Base-by-base conservation (phyloP, 2,797 vertebrate genomes). In the Sylvilagus floridanus region DNA sequence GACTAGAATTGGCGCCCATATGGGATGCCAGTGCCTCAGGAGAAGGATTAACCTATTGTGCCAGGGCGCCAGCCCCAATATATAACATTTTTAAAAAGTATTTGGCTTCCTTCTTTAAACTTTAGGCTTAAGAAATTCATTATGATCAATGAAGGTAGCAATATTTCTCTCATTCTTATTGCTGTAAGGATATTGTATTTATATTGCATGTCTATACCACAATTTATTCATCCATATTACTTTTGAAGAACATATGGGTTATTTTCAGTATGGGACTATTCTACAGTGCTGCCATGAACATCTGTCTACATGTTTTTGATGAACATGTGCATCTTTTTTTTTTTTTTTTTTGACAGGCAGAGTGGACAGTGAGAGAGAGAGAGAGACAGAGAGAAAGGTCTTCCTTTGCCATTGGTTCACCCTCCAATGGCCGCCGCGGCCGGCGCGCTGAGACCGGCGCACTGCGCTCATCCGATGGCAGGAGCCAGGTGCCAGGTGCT, bases 91-190 rank as follows among this genome's bases (percentile, higher is more conserved):
- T 4, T 0, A 37, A 57, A 57, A 57, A 57, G n/a, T 62, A n/a
- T 84, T 50, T 83, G 71, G 7, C 47, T 81, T 83, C 19, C 84
- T 57, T 73, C 52, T 84, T 30, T 86, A 14, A 77, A 47, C 7
- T 57, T 77, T 60, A 79, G 69, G 35, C 69, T 81, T 85, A 47
- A 85, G 35, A 37, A 11, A 86, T 90, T 84, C n/a, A 30, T 14
- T 78, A 57, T 65, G 72, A 4, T 47, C 83, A 71, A 83, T 65
- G 54, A 2, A 35, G 35, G 35, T 35, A 35, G 35, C 35, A 57
- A 19, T 75, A 88, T 86, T 71, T 94, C 22, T 71, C 92, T 90
- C 52, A 68, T 50, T 71, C 32, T 81, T 14, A 47, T 32, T 87
- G 28, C 66, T 52, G 8, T 60, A 21, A 62, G 47, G 76, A 73